phyloP scores from a whole-genome alignment of 1,140 invertebrate species.

The Drosophila burlai region DNA sequence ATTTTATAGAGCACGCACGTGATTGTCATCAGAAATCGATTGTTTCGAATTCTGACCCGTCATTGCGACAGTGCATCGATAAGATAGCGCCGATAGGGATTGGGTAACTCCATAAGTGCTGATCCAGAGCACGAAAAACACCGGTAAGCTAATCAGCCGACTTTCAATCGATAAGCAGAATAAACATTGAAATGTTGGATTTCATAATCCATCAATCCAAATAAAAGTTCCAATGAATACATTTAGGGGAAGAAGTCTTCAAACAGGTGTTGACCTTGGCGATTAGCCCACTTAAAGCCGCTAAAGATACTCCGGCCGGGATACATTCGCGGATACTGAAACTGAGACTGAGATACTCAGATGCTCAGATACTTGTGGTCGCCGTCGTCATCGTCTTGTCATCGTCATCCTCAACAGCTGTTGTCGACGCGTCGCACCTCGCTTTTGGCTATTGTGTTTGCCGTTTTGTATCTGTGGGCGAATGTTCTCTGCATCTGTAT shows the following conservation, averaged over 20 bases:
- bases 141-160: background rate
- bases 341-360: constrained; percentile 8
- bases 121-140: constrained; percentile 8
- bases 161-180: background rate
- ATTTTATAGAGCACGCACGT: constrained; percentile 60
- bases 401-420: constrained; percentile 48
- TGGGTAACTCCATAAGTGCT: constrained; percentile 31
- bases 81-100: constrained; percentile 52
- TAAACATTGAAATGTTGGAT: background rate
- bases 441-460: constrained; percentile 64
- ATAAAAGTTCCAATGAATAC: background rate
- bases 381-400: constrained; percentile 60
- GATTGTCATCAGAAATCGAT: constrained; percentile 78
- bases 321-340: background rate
- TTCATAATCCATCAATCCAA: background rate
- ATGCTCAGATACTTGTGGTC: constrained; percentile 49
- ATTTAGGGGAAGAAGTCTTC: background rate
- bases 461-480: constrained; percentile 34
- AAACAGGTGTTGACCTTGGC: constrained; percentile 2
- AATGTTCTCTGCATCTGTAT: constrained; percentile 16
- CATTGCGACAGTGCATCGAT: constrained; percentile 48
- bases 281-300: constrained; percentile 35
- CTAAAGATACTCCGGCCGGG: constrained; percentile 10
- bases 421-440: constrained; percentile 58
- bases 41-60: constrained; percentile 45